Evolutionary conservation across 1,140 invertebrate genomes (phyloP).

Genomic region (Papilio dardanus): DNA sequence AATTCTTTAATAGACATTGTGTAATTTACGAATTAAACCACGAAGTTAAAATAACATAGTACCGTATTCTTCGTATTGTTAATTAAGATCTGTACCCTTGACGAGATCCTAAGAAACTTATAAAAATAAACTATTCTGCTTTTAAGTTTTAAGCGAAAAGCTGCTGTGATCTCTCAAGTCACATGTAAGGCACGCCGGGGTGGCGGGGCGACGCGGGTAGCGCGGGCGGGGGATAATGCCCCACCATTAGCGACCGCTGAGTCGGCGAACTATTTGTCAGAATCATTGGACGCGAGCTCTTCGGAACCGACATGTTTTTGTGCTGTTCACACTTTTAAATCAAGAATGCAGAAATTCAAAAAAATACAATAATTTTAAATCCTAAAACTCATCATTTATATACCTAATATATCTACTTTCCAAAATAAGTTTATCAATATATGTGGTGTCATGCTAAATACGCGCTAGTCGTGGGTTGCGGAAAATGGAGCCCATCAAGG

Average conservation of each 20-base stretch:
- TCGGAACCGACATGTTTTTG: conserved; percentile 18
- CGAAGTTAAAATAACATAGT: background rate
- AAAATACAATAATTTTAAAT: no score
- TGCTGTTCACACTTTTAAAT: no score
- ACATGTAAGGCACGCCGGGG: background rate
- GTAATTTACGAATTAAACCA: background rate
- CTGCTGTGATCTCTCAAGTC: background rate
- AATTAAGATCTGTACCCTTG: no score
- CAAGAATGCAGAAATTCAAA: no score
- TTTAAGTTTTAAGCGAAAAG: background rate
- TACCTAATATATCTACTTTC: no score
- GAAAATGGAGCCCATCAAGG: no score
- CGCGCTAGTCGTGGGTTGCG: no score
- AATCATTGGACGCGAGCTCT: conserved; percentile 4
- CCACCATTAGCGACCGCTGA: conserved; percentile 25
- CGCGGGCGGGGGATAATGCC: background rate
- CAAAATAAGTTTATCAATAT: background rate
- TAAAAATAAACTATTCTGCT: background rate
- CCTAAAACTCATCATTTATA: no score
- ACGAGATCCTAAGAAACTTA: background rate
- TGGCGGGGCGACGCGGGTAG: background rate
- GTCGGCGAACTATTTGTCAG: background rate
- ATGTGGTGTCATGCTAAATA: no score
- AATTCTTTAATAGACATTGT: background rate
- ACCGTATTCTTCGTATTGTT: no score